phyloP scores from a whole-genome alignment of 2,888 invertebrate species.

The Electrophaes corylata region DNA sequence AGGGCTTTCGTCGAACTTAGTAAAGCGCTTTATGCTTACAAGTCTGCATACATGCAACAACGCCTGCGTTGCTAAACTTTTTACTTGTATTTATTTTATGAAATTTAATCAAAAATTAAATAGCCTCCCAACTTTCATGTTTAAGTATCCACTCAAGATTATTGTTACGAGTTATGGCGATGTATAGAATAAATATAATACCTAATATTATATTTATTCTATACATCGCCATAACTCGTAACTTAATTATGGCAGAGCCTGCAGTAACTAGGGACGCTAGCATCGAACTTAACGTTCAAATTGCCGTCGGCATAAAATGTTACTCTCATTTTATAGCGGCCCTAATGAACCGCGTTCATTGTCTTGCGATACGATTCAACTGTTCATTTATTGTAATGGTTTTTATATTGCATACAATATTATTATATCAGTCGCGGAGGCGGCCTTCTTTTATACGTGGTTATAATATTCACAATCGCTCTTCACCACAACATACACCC shows the following conservation, averaged over 20 bases:
- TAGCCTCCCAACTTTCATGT: too few species aligned
- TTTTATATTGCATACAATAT: slow-evolving; percentile 57
- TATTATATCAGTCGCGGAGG: slow-evolving; percentile 51
- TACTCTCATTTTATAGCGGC: slow-evolving; percentile 62
- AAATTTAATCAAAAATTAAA: too few species aligned
- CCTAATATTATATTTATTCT: slow-evolving; percentile 23
- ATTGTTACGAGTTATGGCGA: slow-evolving; percentile 61
- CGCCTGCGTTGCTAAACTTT: slow-evolving; percentile 40
- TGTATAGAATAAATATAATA: slow-evolving; percentile 36
- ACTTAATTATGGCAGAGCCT: slow-evolving; percentile 66
- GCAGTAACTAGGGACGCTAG: slow-evolving; percentile 57
- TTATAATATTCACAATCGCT: slow-evolving; percentile 74
- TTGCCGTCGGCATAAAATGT: slow-evolving; percentile 56
- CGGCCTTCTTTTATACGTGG: slow-evolving; percentile 54
- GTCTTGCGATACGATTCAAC: slow-evolving; percentile 65
- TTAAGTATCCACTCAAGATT: too few species aligned
- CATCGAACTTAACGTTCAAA: slow-evolving; percentile 59
- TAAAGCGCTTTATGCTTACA: slow-evolving; percentile 43
- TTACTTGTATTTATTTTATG: too few species aligned
- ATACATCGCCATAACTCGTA: slow-evolving; percentile 58
- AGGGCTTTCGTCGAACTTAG: slow-evolving; percentile 57
- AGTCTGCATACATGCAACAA: slow-evolving; percentile 18
- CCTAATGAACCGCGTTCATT: slow-evolving; percentile 72
- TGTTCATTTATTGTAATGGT: slow-evolving; percentile 65
- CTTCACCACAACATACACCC: slow-evolving; percentile 66